Evolutionary conservation across 2,888 invertebrate species (phyloP), one percentile per base, ranked within the genome.

Genomic region (Spicauda simplicius): DNA sequence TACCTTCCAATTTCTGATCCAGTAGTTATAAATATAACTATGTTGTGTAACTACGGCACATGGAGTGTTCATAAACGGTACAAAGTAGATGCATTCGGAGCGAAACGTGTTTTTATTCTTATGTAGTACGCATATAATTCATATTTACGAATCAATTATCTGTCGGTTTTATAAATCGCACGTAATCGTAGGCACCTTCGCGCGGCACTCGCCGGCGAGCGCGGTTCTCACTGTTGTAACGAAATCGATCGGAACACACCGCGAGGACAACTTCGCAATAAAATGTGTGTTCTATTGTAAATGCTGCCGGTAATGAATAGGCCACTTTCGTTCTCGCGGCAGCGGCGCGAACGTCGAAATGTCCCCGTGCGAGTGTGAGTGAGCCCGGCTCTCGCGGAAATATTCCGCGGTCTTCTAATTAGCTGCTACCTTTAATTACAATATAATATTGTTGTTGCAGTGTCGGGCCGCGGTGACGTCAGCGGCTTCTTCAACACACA

Each of bases 391-490:
- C 16, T 25, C 56, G 62, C 61, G 67, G 57, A 41, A 20, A 19
- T 20, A 59, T 19, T 65, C 57, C 64, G 57, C 37, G 37, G 16
- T 20, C 61, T 33, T 48, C 56, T 70, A 57, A 65, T 69, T 54
- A 41, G 41, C 59, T 60, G 45, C 19, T 75, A 72, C 71, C 73
- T 75, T 72, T 77, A 75, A 78, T 77, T 74, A 80, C 77, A 79
- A 79, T 76, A 75, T 77, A 74, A 76, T 76, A 73, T 18, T 50
- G 18, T 84, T 88, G 87, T 91, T 90, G 74, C 91, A 92, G 92
- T 90, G 81, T 84, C 92, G 81, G 89, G 88, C 75, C 92, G 91
- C 84, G 90, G 90, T 78, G 91, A 91, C 90, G 90, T 91, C 84
- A 86, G 84, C 85, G 85, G 86, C 80, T 92, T 80, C 84, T 91